phyloP scores from a whole-genome alignment of 1,140 invertebrate species.

The Leptinotarsa lineolata region DNA sequence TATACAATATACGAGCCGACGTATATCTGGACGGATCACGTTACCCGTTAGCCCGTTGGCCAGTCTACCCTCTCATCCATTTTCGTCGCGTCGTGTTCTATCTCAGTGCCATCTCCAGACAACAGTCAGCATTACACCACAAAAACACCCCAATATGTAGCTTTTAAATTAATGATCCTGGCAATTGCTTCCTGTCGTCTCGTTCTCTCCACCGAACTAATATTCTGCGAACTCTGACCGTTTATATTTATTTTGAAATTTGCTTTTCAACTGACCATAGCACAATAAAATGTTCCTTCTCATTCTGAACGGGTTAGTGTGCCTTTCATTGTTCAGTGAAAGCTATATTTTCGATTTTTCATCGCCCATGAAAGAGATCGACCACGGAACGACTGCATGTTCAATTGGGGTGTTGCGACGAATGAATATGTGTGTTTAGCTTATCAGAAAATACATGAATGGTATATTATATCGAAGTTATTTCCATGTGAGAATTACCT shows the following conservation, averaged over 20 bases:
- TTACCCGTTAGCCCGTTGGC: conserved; percentile 40
- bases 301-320: conserved; percentile 44
- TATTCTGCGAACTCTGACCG: conserved; percentile 47
- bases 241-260: conserved; percentile 56
- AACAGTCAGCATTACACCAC: conserved; percentile 57
- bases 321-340: conserved; percentile 4
- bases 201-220: conserved; percentile 48
- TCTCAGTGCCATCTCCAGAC: conserved; percentile 58
- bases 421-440: too few relatives aligned
- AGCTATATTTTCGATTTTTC: background rate
- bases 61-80: conserved; percentile 49
- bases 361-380: too few relatives aligned
- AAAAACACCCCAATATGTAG: conserved; percentile 58
- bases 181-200: conserved; percentile 55
- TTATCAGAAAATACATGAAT: too few relatives aligned
- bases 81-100: conserved; percentile 55
- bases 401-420: too few relatives aligned
- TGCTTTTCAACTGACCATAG: conserved; percentile 49
- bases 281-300: conserved; percentile 49
- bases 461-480: too few relatives aligned
- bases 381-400: too few relatives aligned
- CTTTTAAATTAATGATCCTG: conserved; percentile 58
- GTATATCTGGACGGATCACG: conserved; percentile 31
- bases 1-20: conserved; percentile 31
- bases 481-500: too few relatives aligned